Evolutionary conservation across 2,113 vertebrate species (phyloP), one percentile per base, ranked within the genome.

Genomic region (Centropus unirufus): DNA sequence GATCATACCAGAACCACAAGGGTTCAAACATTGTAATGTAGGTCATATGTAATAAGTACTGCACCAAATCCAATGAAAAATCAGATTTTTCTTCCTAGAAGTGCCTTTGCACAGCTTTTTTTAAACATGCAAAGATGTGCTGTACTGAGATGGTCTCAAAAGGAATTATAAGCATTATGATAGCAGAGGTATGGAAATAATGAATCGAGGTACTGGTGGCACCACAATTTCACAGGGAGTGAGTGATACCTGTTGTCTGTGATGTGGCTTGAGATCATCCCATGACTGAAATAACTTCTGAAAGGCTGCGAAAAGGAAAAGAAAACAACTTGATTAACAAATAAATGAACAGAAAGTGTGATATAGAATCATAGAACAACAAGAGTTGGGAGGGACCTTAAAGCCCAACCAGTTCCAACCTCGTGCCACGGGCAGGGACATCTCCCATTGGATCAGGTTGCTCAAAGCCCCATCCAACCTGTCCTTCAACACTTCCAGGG

Each of bases 191-290:
- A 34, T 1, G 6, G 15, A 40, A 83, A 89, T 44, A 59, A 77
- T 4, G 2, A 11, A 46, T 3, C 2, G 3, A 92, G 16, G 21
- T 6, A 24, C 3, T 8, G 49, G 4, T 6, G 22, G 52, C 30
- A 74, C 3, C 59, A 42, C 20, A 30, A 9, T 32, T 87, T 73
- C 39, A 20, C 40, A 79, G 29, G 26, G 15, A 81, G 16, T 8
- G 14, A 83, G 6, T 7, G 61, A 54, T 98, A 99, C 99, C 99
- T 99, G 97, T 98, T 99, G 93, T 99, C 99, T 83, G 99, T 98
- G 93, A 99, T 98, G 96, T 99, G 99, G 97, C 99, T 99, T 36
- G 99, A 99, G 93, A 99, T 98, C 98, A 99, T 98, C 44, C 99
- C 99, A 20, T 99, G 99, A 79, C 98, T 99, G 97, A 99, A 99